Evolutionary conservation across 37 sponge, comb jelly and placozoan genomes (phyloP).

Genomic region (Chondrilla cf. caribensis): DNA sequence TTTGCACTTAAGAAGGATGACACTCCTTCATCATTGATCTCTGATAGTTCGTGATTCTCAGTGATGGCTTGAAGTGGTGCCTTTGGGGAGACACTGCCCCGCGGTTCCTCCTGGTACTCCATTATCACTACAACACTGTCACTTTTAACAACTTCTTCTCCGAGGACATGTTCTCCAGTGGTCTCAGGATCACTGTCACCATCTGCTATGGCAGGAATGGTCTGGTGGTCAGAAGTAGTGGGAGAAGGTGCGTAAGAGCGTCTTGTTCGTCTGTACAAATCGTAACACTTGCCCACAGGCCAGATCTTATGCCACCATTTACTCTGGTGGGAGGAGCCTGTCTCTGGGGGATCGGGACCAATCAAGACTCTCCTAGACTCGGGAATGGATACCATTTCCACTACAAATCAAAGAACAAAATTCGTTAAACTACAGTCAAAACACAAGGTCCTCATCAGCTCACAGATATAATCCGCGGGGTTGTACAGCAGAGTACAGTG

Average conservation of each 20-base stretch:
- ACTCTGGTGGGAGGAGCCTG: not conserved
- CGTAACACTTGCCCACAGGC: not conserved
- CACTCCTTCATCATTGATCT: not conserved
- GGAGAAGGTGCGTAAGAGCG: too few species aligned
- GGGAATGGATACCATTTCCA: slow-evolving; percentile 56
- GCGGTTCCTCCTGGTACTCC: slow-evolving; percentile 3
- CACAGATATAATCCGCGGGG: slow-evolving; percentile 81
- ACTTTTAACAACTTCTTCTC: not conserved
- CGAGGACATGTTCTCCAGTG: not conserved
- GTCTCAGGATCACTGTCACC: too few species aligned
- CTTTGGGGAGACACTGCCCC: not conserved
- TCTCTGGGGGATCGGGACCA: slow-evolving; percentile 48
- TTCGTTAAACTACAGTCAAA: too few species aligned
- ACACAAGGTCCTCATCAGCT: too few species aligned
- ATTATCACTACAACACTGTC: not conserved
- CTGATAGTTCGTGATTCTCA: not conserved
- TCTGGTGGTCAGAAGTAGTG: too few species aligned
- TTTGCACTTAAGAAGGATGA: not conserved
- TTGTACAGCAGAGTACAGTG: slow-evolving; percentile 73
- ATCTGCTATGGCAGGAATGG: too few species aligned
- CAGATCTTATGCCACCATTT: not conserved
- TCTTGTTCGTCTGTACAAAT: not conserved
- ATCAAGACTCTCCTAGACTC: slow-evolving; percentile 42
- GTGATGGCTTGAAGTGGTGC: not conserved
- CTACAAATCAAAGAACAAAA: slow-evolving; percentile 19